These are phyloP conservation scores for Cyanoramphus novaezelandiae DNA, from an alignment of 2,113 vertebrate genomes.

Conservation along the genomic window DNA sequence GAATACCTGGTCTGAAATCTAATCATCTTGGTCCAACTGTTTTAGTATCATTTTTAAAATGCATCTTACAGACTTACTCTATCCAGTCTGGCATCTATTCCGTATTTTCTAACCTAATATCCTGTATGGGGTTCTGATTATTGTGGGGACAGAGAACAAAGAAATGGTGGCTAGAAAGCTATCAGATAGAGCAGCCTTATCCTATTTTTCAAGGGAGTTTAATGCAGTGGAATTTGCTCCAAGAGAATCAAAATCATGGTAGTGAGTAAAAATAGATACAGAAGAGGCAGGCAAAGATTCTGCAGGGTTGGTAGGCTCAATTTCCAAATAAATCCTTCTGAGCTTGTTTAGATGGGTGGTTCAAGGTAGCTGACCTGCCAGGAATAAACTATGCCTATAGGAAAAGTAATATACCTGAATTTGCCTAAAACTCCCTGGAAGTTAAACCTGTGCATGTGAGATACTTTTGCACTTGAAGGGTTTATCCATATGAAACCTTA, in stretches of 20 bases:
- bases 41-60: conserved; percentile 61
- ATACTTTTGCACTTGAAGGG: background rate
- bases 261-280: conserved; percentile 4
- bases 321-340: background rate
- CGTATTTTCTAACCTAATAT: conserved; percentile 47
- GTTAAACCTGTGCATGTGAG: background rate
- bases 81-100: conserved; percentile 47
- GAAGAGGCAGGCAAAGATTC: conserved; percentile 2
- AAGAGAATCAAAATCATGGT: background rate
- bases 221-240: background rate
- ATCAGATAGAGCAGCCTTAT: conserved; percentile 20
- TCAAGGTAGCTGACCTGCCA: background rate
- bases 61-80: conserved; percentile 11
- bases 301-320: background rate
- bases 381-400: background rate
- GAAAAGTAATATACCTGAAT: background rate
- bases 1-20: conserved; percentile 29
- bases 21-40: conserved; percentile 35
- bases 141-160: background rate
- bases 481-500: background rate
- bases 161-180: conserved; percentile 17
- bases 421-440: background rate
- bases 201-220: background rate
- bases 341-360: background rate
- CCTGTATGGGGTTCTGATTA: conserved; percentile 42